Evolutionary conservation across 2,888 invertebrate species (phyloP).

Genomic region (Catonia carolina): DNA sequence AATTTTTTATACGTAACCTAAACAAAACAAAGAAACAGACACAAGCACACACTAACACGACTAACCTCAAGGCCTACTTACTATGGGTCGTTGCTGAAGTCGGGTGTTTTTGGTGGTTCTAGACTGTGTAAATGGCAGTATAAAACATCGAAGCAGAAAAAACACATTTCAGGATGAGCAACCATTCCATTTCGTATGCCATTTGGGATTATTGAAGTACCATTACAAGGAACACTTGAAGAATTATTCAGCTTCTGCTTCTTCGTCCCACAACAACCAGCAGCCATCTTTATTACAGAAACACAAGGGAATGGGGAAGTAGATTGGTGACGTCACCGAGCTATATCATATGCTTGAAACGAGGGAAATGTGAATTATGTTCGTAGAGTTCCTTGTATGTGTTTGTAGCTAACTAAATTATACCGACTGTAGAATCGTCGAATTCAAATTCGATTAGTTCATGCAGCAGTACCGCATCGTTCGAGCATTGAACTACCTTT

Average conservation of each 20-base stretch:
- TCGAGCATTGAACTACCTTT: too few species aligned
- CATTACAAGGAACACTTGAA: slow-evolving; percentile 51
- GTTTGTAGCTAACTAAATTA: too few species aligned
- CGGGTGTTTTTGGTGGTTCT: slow-evolving; percentile 84
- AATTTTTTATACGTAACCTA: too few species aligned
- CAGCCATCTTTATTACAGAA: slow-evolving; percentile 56
- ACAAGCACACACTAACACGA: slow-evolving; percentile 20
- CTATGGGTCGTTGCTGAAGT: slow-evolving; percentile 93
- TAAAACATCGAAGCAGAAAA: slow-evolving; percentile 98
- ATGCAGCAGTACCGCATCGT: too few species aligned
- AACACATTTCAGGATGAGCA: slow-evolving; percentile 93
- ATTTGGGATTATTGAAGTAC: slow-evolving; percentile 45
- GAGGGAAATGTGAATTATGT: too few species aligned
- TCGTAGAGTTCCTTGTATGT: too few species aligned
- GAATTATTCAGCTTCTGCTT: slow-evolving; percentile 82
- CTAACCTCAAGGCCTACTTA: slow-evolving; percentile 51
- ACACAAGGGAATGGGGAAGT: too few species aligned
- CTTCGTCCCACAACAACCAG: slow-evolving; percentile 86
- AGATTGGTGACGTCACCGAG: too few species aligned
- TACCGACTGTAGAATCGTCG: too few species aligned
- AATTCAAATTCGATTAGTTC: too few species aligned
- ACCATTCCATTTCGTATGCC: slow-evolving; percentile 53
- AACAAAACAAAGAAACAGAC: slow-evolving; percentile 3
- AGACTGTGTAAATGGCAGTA: slow-evolving; percentile 89
- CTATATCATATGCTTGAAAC: too few species aligned